Percentiles rank a stretch among this genome's conserved stretches.
These are phyloP conservation scores for Anseranas semipalmata DNA, from an alignment of 2,113 vertebrate genomes.

Conservation along the genomic window DNA sequence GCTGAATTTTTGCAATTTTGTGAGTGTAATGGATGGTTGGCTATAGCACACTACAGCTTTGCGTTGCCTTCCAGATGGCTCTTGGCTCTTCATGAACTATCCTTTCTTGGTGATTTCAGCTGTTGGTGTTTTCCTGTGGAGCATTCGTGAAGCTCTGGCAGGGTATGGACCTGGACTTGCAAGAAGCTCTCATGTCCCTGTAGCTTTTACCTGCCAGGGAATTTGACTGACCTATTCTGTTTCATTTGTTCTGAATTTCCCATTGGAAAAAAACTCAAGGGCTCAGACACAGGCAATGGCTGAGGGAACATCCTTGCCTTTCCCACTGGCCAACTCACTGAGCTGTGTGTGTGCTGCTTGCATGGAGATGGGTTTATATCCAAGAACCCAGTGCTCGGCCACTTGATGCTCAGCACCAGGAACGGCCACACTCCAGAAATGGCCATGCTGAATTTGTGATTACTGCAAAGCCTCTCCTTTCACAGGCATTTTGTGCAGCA, in stretches of 20 bases:
- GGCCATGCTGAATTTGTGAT: not conserved
- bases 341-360: not conserved
- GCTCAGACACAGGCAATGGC: not conserved
- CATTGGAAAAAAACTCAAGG: not conserved
- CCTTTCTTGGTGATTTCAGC: not conserved
- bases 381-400: not conserved
- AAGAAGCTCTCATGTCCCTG: not conserved
- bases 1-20: not conserved
- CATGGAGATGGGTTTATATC: not conserved
- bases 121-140: not conserved
- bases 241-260: not conserved
- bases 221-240: not conserved
- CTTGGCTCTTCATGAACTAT: not conserved
- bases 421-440: not conserved
- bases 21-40: not conserved
- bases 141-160: rapidly evolving
- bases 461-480: not conserved
- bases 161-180: not conserved
- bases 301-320: not conserved
- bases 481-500: not conserved
- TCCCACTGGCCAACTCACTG: not conserved
- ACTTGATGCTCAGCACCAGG: not conserved
- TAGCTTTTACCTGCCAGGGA: not conserved
- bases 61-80: not conserved
- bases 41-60: not conserved